Evolutionary conservation across 1,140 invertebrate species (phyloP).

Genomic region (Ylistrum balloti): DNA sequence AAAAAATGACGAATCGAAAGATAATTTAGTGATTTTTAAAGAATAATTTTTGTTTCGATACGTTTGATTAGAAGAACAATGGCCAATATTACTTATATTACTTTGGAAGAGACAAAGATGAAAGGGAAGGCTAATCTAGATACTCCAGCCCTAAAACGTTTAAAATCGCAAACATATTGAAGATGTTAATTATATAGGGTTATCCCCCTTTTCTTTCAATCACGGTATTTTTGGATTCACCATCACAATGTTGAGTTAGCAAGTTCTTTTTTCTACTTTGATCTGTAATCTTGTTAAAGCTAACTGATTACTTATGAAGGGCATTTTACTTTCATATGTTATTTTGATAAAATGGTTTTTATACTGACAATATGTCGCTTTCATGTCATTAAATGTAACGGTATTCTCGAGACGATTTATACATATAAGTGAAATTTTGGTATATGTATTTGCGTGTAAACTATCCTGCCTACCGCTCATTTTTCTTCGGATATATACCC

Average conservation of each 20-base stretch:
- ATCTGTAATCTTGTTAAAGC: background rate
- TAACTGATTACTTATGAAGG: slow-evolving; percentile 8
- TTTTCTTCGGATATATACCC: background rate
- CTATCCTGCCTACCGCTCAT: background rate
- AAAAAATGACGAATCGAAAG: too few species aligned
- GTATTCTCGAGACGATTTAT: background rate
- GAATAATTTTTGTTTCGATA: too few species aligned
- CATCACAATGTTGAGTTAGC: background rate
- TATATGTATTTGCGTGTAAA: background rate
- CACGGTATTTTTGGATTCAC: background rate
- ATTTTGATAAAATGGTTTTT: slow-evolving; percentile 35
- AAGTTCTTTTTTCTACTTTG: background rate
- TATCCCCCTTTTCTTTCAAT: background rate
- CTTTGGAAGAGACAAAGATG: background rate
- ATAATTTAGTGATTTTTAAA: too few species aligned
- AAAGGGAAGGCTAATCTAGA: background rate
- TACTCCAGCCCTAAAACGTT: background rate
- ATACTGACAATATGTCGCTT: slow-evolving; percentile 38
- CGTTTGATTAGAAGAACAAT: too few species aligned
- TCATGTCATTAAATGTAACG: background rate
- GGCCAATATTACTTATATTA: too few species aligned
- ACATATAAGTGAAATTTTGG: background rate
- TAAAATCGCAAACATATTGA: slow-evolving; percentile 26
- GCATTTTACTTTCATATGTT: slow-evolving; percentile 13
- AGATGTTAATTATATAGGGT: too few species aligned